Percentiles rank a stretch among this genome's conserved stretches.
phyloP scores from a whole-genome alignment of 2,888 invertebrate species.

The Spicauda simplicius region DNA sequence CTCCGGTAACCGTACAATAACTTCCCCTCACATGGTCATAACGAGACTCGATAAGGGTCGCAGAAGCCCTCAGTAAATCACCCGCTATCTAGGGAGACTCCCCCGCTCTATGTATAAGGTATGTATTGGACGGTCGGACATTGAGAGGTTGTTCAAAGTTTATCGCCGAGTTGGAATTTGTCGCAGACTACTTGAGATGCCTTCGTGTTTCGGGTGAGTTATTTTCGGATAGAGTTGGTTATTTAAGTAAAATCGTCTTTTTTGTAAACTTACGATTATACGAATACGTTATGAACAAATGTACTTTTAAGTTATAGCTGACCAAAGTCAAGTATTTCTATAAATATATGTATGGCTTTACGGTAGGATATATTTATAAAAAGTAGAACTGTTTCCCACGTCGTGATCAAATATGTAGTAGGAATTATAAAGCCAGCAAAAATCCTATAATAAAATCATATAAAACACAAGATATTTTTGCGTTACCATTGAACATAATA shows the following conservation, averaged over 20 bases:
- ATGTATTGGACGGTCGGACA: conserved; percentile 66
- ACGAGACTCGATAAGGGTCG: conserved; percentile 83
- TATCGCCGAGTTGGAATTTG: conserved; percentile 23
- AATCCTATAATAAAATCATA: too few species aligned
- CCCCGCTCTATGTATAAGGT: conserved; percentile 61
- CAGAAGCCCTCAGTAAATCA: conserved; percentile 80
- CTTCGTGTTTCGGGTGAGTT: conserved; percentile 6
- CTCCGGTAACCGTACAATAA: conserved; percentile 67
- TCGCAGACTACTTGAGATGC: conserved; percentile 11
- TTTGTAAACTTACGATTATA: too few species aligned
- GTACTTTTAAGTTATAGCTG: too few species aligned
- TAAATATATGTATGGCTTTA: too few species aligned
- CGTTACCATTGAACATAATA: neutral
- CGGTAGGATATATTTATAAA: too few species aligned
- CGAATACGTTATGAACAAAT: too few species aligned
- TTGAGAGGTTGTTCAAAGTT: conserved; percentile 39
- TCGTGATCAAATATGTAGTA: too few species aligned
- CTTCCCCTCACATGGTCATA: conserved; percentile 84
- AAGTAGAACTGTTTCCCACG: too few species aligned
- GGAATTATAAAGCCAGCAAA: too few species aligned
- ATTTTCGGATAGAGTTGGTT: neutral
- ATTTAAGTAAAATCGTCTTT: neutral
- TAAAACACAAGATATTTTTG: too few species aligned
- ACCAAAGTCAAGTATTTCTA: too few species aligned
- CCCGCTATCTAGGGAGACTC: conserved; percentile 78